Percentiles rank a stretch among this genome's conserved stretches.
Conservation (phyloP, 2,113 vertebrate genomes). For the Promerops cafer region DNA sequence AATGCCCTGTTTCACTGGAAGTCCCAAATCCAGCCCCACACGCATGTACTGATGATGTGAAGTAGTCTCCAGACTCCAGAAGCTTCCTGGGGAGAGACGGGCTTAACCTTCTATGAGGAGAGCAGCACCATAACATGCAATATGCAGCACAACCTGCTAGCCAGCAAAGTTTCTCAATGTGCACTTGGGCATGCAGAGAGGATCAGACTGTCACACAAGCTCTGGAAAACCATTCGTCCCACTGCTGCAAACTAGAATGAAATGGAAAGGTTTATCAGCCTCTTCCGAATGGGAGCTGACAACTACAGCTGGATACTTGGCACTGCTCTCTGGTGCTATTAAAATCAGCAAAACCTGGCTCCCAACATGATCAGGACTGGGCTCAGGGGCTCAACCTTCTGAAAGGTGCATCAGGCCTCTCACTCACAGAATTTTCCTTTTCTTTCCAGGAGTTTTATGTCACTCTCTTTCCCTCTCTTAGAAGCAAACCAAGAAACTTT, state of each 20-base stretch:
- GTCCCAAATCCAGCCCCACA: not conserved
- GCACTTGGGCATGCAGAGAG: not conserved
- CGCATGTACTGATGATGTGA: fast-evolving
- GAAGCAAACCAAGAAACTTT: not conserved
- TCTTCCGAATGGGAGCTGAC: not conserved
- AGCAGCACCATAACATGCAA: fast-evolving
- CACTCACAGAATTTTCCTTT: not conserved
- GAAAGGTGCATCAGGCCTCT: not conserved
- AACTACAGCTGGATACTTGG: slow-evolving; percentile 4
- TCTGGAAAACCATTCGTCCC: not conserved
- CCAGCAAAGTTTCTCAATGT: not conserved
- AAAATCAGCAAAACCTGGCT: not conserved
- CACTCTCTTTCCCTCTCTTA: not conserved
- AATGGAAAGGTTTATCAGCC: not conserved
- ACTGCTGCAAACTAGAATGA: not conserved
- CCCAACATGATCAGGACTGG: not conserved
- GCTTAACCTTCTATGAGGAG: not conserved
- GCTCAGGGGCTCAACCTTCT: not conserved
- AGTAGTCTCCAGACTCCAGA: not conserved
- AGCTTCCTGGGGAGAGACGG: not conserved
- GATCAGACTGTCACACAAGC: not conserved
- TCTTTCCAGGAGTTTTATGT: not conserved
- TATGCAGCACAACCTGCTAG: not conserved
- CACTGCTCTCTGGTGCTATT: not conserved
- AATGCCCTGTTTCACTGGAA: not conserved